phyloP scores from a whole-genome alignment of 1,140 invertebrate species.

The Hestina assimilis region DNA sequence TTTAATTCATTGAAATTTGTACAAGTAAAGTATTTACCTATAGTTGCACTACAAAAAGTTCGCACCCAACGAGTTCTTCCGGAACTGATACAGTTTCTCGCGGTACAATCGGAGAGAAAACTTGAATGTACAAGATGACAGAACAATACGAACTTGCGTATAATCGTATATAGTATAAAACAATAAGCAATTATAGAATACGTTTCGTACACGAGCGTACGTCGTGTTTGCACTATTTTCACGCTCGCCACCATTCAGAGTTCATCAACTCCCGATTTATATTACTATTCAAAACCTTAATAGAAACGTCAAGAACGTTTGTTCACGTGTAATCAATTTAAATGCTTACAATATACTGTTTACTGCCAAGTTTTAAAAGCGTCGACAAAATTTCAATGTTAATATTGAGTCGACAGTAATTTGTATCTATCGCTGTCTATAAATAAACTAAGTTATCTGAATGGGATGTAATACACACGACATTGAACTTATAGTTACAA shows the following conservation, averaged over 20 bases:
- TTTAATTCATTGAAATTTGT: too few relatives aligned
- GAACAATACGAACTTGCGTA: conserved; percentile 13
- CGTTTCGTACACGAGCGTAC: conserved; percentile 16
- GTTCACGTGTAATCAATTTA: background rate
- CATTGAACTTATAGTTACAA: background rate
- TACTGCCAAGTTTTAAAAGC: too few relatives aligned
- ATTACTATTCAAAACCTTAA: background rate
- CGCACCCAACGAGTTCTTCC: conserved; percentile 6
- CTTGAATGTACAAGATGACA: background rate
- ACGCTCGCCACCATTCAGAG: conserved; percentile 15
- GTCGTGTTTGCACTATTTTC: conserved; percentile 16
- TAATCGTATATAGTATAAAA: background rate
- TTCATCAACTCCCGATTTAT: conserved; percentile 16
- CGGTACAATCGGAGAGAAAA: conserved; percentile 16
- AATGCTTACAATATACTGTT: too few relatives aligned
- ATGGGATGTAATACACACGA: background rate
- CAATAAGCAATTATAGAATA: conserved; percentile 2
- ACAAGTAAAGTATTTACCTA: too few relatives aligned
- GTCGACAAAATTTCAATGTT: too few relatives aligned
- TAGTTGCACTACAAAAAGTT: conserved; percentile 2
- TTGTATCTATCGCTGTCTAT: too few relatives aligned
- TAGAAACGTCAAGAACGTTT: background rate
- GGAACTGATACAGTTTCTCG: conserved; percentile 12
- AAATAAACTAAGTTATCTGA: background rate
- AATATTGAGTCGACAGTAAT: too few relatives aligned